Percentiles rank a stretch among this genome's conserved stretches.
Evolutionary conservation across 2,888 invertebrate genomes (phyloP).

Genomic region (Acleris emargana): DNA sequence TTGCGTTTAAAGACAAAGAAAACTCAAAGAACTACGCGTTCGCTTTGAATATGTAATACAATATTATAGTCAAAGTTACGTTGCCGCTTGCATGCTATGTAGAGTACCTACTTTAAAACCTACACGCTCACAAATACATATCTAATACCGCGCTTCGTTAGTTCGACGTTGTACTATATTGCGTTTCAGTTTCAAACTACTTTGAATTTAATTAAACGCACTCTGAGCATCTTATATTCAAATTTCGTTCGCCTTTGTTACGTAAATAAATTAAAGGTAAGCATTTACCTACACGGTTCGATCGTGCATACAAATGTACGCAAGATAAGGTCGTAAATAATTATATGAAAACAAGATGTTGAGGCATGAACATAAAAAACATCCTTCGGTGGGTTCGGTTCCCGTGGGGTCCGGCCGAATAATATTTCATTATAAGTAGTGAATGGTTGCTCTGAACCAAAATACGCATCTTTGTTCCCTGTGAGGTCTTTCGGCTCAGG

Average conservation of each 20-base stretch:
- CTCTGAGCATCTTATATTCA: conserved; percentile 31
- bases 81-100: conserved; percentile 3
- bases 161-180: conserved; percentile 31
- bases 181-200: conserved; percentile 32
- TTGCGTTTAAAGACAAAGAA: conserved; percentile 1
- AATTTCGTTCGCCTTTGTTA: conserved; percentile 26
- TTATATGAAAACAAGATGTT: conserved; percentile 62
- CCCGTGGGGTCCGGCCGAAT: conserved; percentile 70
- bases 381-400: conserved; percentile 56
- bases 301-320: conserved; percentile 27
- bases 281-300: conserved; percentile 25
- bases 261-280: conserved; percentile 33
- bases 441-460: conserved; percentile 71
- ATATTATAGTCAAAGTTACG: neutral
- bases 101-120: conserved; percentile 18
- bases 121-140: conserved; percentile 21
- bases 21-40: too few species aligned
- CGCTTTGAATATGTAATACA: neutral
- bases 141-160: conserved; percentile 29
- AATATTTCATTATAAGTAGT: conserved; percentile 74
- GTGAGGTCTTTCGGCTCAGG: conserved; percentile 79
- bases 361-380: conserved; percentile 63
- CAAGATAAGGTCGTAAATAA: conserved; percentile 63
- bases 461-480: conserved; percentile 72
- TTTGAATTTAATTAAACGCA: conserved; percentile 36